A percentile compares a stretch with the other conserved stretches of the same genome.
Evolutionary conservation across 2,797 vertebrate genomes (phyloP).

Genomic region (Myotis myotis): DNA sequence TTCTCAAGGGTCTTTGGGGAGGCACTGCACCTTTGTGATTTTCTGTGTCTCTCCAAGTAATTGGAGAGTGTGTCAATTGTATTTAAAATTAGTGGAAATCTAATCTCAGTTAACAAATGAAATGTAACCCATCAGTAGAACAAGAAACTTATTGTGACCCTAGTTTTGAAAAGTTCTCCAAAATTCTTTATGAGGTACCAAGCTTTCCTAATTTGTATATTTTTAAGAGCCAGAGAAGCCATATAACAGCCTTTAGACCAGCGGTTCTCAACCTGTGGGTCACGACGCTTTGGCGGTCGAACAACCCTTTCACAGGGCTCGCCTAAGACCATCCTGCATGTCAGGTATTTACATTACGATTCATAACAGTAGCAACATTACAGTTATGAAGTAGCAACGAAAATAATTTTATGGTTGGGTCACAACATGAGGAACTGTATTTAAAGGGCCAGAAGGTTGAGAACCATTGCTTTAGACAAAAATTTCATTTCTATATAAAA

Average conservation of each 20-base stretch:
- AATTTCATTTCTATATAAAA: neutral
- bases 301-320: no score
- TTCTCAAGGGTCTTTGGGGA: neutral
- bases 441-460: no score
- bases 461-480: neutral
- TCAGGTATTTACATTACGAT: no score
- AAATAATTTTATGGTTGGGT: no score
- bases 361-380: no score
- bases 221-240: neutral
- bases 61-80: neutral
- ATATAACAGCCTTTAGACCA: neutral
- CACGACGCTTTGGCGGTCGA: no score
- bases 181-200: neutral
- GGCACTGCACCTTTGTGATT: neutral
- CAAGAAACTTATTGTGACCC: neutral
- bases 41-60: neutral
- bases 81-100: conserved; percentile 8
- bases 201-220: neutral
- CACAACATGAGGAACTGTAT: no score
- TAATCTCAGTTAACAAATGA: neutral
- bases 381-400: no score
- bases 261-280: no score
- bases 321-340: no score
- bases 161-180: neutral
- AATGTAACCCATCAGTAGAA: neutral